These are phyloP conservation scores for Drosophila pseudoananassae DNA, from an alignment of 1,140 invertebrate genomes.

Conservation along the genomic window DNA sequence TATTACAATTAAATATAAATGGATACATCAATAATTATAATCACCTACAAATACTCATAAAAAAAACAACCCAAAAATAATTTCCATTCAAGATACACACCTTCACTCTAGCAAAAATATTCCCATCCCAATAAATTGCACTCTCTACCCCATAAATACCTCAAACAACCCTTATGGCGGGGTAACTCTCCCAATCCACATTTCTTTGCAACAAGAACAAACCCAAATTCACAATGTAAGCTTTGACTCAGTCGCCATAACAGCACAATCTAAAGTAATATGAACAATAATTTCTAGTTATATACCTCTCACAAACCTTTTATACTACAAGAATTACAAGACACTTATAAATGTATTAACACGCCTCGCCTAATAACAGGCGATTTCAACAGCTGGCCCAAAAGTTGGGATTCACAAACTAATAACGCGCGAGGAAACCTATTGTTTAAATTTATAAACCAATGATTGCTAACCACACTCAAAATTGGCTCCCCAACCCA, in stretches of 20 bases:
- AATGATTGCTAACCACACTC: too few species aligned
- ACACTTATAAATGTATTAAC: too few species aligned
- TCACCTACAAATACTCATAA: not conserved
- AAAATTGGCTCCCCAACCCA: too few species aligned
- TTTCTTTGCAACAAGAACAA: slow-evolving; percentile 9
- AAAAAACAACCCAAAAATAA: slow-evolving; percentile 1
- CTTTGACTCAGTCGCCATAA: not conserved
- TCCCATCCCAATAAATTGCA: slow-evolving; percentile 10
- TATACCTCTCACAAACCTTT: not conserved
- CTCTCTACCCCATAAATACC: not conserved
- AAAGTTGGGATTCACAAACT: too few species aligned
- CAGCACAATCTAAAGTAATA: not conserved
- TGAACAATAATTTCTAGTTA: not conserved
- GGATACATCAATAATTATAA: slow-evolving; percentile 6
- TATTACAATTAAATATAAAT: not conserved
- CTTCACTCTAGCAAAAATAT: slow-evolving; percentile 9
- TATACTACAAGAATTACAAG: too few species aligned
- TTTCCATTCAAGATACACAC: slow-evolving; percentile 1
- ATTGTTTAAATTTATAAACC: too few species aligned
- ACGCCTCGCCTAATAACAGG: too few species aligned
- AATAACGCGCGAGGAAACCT: too few species aligned
- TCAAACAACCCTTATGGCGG: slow-evolving; percentile 2
- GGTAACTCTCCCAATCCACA: slow-evolving; percentile 3
- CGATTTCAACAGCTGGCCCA: too few species aligned
- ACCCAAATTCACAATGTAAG: not conserved